Evolutionary conservation across 2,113 vertebrate genomes (phyloP).

Genomic region (Bettongia penicillata): DNA sequence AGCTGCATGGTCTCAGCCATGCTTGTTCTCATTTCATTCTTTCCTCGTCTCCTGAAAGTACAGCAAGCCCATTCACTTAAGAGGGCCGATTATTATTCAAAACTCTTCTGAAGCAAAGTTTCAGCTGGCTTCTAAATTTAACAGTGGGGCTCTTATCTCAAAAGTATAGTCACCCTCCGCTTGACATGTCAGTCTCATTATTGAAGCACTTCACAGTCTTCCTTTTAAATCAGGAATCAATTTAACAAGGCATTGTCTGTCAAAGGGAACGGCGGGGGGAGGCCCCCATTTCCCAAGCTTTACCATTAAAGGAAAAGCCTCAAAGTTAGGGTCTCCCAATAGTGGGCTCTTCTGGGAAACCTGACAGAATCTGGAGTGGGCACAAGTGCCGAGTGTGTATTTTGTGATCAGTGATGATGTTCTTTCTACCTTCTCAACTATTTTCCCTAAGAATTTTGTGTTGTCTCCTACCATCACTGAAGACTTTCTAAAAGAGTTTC

Average conservation of each 20-base stretch:
- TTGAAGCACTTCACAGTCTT: slow-evolving; percentile 50
- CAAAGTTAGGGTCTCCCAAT: not conserved
- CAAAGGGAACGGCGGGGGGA: not conserved
- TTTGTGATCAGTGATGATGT: not conserved
- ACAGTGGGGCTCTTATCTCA: slow-evolving; percentile 26
- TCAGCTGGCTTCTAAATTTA: slow-evolving; percentile 67
- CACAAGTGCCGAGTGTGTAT: not conserved
- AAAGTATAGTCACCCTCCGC: slow-evolving; percentile 48
- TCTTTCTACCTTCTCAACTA: not conserved
- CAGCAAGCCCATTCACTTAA: slow-evolving; percentile 47
- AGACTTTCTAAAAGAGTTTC: not conserved
- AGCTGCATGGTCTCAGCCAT: slow-evolving; percentile 30
- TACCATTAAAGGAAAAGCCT: not conserved
- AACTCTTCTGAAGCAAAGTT: slow-evolving; percentile 44
- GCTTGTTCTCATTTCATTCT: not conserved
- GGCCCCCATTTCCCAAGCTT: not conserved
- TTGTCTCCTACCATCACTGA: not conserved
- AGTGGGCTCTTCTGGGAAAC: not conserved
- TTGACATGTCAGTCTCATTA: slow-evolving; percentile 51
- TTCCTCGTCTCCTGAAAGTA: slow-evolving; percentile 32
- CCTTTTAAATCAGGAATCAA: not conserved
- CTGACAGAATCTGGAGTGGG: not conserved
- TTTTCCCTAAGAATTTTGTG: not conserved
- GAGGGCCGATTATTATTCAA: slow-evolving; percentile 54
- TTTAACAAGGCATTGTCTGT: slow-evolving; percentile 16